These are phyloP conservation scores for Todiramphus saurophagus DNA, from an alignment of 2,113 vertebrate genomes.

Conservation along the genomic window DNA sequence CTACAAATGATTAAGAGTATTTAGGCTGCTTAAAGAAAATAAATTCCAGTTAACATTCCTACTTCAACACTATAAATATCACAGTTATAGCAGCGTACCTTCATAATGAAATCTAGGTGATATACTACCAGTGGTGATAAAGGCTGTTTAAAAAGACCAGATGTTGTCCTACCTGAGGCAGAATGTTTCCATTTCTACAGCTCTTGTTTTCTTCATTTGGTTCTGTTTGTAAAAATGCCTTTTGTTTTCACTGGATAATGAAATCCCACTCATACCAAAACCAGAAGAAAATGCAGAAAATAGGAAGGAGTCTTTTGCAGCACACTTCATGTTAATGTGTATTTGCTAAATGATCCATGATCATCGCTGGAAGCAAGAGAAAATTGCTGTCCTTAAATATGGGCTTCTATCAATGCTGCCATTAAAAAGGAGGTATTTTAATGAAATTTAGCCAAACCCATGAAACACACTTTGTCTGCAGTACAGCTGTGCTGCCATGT, in stretches of 20 bases:
- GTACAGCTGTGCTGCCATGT: not conserved
- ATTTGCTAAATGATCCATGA: not conserved
- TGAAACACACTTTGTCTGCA: not conserved
- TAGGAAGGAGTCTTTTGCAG: not conserved
- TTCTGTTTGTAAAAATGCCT: not conserved
- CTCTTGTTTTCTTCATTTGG: not conserved
- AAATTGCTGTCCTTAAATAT: not conserved
- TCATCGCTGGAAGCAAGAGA: not conserved
- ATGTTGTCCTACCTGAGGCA: not conserved
- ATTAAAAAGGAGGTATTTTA: not conserved
- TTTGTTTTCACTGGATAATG: not conserved
- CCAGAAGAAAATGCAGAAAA: not conserved
- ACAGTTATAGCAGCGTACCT: not conserved
- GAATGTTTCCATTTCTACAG: not conserved
- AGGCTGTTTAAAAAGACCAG: not conserved
- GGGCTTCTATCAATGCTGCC: not conserved
- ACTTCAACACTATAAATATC: not conserved
- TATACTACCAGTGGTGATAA: not conserved
- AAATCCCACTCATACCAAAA: not conserved
- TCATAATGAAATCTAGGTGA: not conserved
- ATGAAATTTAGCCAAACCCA: not conserved
- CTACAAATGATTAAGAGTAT: not conserved
- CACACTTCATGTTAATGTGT: fast-evolving
- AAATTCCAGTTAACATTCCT: not conserved
- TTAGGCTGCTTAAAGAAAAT: not conserved